Evolutionary conservation across 2,113 vertebrate species (phyloP).

Genomic region (Bothrops jararaca): DNA sequence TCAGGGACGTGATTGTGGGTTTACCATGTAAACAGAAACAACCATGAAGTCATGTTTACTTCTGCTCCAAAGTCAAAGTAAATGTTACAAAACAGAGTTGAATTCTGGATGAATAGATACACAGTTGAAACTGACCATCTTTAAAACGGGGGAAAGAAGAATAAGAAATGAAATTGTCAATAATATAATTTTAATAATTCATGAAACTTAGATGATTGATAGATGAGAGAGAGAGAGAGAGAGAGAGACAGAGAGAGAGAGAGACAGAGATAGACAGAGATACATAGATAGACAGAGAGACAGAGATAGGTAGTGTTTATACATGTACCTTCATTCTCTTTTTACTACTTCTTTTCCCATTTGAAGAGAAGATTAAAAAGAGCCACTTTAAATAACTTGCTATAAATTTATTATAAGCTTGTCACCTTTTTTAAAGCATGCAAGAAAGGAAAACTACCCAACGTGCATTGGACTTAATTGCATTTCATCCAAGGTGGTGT

Average conservation of each 20-base stretch:
- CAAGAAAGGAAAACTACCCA: conserved; percentile 26
- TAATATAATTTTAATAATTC: not conserved
- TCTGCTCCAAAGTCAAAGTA: not conserved
- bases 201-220: not conserved
- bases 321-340: not conserved
- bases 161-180: not conserved
- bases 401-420: conserved; percentile 52
- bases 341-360: conserved; percentile 26
- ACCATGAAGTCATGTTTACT: not conserved
- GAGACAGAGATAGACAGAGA: too few species aligned
- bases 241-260: too few species aligned
- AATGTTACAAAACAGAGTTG: not conserved
- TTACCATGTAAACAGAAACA: not conserved
- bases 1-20: not conserved
- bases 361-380: conserved; percentile 23
- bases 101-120: not conserved
- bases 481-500: conserved; percentile 30
- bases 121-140: not conserved
- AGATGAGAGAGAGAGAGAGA: not conserved
- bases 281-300: too few species aligned
- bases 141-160: not conserved
- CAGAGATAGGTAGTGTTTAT: not conserved
- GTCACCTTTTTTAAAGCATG: not conserved
- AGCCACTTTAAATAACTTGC: conserved; percentile 27
- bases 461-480: conserved; percentile 43